Base-by-base conservation (phyloP, 2,113 vertebrate genomes). In the Colinus virginianus region DNA sequence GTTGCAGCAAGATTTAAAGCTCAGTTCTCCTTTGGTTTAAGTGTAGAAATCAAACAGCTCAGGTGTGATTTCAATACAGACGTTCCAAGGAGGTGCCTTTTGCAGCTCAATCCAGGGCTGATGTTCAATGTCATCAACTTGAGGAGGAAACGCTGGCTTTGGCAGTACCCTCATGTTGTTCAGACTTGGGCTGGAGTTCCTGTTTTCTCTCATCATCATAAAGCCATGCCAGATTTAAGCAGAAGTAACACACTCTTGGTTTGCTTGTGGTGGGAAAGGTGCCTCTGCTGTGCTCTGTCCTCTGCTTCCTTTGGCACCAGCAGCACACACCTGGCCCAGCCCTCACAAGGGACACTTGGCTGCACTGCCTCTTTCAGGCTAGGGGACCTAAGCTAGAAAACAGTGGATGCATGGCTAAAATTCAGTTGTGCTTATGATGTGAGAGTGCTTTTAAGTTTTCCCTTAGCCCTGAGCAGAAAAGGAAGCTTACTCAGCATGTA, bases 21-120 rank as follows among this genome's bases (percentile, higher is more conserved):
- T 80, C 51, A 1, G 23, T 84, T 94, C 81, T 94, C 92, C 80
- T 92, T 94, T 96, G 94, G 94, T 93, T 87, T 87, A 85, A 93
- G 89, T 92, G 84, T 83, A 94, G 74, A 22, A 79, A 68, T 66
- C 30, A 7, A 56, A 78, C 4, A n/a, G 68, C 34, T 93, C 58
- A 36, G 83, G 40, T 71, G 77, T 61, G 45, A 4, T 53, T 82
- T 78, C 67, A 49, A 55, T 4, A 79, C 19, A 80, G 76, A 77
- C 28, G 7, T 11, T 12, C 56, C n/a, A 82, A 86, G 81, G 59
- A 82, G 56, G 82, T 36, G 42, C 23, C 30, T 23, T 49, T 14
- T 40, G 75, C 91, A 91, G 84, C 78, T 20, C 67, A 46, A 18
- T 15, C 30, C 13, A 9, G 8, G 28, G 70, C 84, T 84, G 70